phyloP scores from a whole-genome alignment of 2,113 vertebrate genomes.

The Lepisosteus oculatus region DNA sequence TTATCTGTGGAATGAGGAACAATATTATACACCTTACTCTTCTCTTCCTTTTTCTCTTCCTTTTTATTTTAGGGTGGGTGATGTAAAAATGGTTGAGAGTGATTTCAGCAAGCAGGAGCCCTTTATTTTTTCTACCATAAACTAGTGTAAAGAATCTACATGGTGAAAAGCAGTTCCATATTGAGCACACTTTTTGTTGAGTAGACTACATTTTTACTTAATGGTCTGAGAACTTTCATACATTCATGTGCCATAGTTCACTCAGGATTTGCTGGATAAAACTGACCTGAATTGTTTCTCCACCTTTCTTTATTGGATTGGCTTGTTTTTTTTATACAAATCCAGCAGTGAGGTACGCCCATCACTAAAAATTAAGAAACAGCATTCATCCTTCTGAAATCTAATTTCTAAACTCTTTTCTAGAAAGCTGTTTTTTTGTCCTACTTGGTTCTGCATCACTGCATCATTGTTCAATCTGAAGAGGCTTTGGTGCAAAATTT shows the following conservation, averaged over 20 bases:
- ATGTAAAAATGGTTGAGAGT: no score
- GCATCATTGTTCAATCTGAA: conserved; percentile 27
- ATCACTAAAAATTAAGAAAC: conserved; percentile 21
- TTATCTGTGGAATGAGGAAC: no score
- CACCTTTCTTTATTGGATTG: conserved; percentile 42
- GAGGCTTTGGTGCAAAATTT: conserved; percentile 14
- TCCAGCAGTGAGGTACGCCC: conserved; percentile 44
- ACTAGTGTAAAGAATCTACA: no score
- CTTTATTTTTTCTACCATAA: no score
- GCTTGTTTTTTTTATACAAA: conserved; percentile 30
- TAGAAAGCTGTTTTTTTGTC: conserved; percentile 8
- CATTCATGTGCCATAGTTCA: neutral
- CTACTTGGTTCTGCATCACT: conserved; percentile 9
- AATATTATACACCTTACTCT: no score
- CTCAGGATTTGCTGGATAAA: conserved; percentile 25
- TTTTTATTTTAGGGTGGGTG: no score
- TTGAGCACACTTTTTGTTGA: no score
- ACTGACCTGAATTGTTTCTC: conserved; percentile 54
- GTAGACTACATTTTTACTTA: no score
- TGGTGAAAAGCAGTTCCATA: no score
- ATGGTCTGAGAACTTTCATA: no score
- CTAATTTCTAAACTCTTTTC: neutral
- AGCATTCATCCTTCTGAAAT: conserved; percentile 5
- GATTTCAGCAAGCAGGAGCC: no score
- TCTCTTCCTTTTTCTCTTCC: no score